Evolutionary conservation across 1,140 invertebrate genomes (phyloP).

Genomic region (Zophobas atratus): DNA sequence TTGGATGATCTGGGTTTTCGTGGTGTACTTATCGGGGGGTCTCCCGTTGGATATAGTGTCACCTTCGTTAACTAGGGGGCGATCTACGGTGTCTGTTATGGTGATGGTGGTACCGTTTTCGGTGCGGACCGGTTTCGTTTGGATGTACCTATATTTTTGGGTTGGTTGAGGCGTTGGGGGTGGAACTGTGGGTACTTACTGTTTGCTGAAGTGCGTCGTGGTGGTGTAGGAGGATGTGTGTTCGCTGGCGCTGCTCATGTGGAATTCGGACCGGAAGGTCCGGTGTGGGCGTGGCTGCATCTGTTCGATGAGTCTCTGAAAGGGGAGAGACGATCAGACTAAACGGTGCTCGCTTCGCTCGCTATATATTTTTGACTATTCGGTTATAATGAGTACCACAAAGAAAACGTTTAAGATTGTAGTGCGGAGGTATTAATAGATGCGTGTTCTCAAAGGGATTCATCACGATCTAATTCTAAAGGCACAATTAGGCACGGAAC

Average conservation of each 20-base stretch:
- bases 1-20: slow-evolving; percentile 63
- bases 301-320: slow-evolving; percentile 76
- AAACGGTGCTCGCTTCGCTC: not conserved
- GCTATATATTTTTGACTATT: not conserved
- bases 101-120: slow-evolving; percentile 65
- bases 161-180: slow-evolving; percentile 21
- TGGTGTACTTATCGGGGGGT: slow-evolving; percentile 64
- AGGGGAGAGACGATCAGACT: slow-evolving; percentile 56
- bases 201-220: slow-evolving; percentile 72
- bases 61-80: slow-evolving; percentile 65
- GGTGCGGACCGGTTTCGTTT: slow-evolving; percentile 58
- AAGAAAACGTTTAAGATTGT: too few relatives aligned
- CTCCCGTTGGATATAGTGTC: slow-evolving; percentile 61
- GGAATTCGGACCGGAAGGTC: slow-evolving; percentile 86
- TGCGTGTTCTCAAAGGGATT: too few relatives aligned
- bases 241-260: slow-evolving; percentile 76
- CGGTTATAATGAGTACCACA: not conserved
- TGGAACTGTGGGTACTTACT: slow-evolving; percentile 68
- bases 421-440: too few relatives aligned
- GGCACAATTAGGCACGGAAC: too few relatives aligned
- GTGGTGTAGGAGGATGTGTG: slow-evolving; percentile 73
- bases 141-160: slow-evolving; percentile 55
- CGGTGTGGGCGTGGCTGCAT: slow-evolving; percentile 81
- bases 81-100: slow-evolving; percentile 59
- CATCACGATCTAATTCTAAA: too few relatives aligned